Percentiles rank a stretch among this genome's conserved stretches.
Evolutionary conservation across 1,140 invertebrate species (phyloP).

Genomic region (Platyura marginata): DNA sequence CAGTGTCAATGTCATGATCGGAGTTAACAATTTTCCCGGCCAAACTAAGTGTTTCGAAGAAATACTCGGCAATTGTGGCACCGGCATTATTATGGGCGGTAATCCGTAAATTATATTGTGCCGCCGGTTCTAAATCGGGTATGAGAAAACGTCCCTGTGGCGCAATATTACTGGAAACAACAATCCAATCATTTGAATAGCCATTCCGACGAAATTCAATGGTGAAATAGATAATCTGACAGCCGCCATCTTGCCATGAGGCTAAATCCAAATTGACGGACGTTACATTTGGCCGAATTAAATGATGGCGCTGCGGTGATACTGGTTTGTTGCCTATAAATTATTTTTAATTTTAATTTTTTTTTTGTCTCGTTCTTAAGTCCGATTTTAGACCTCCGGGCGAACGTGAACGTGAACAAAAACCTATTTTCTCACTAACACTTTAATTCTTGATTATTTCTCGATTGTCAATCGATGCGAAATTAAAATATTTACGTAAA

Average conservation of each 20-base stretch:
- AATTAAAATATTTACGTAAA: too few relatives aligned
- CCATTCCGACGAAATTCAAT: conserved; percentile 35
- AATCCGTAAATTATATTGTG: conserved; percentile 43
- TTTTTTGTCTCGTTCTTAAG: too few relatives aligned
- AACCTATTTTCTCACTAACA: too few relatives aligned
- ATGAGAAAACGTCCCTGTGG: conserved; percentile 30
- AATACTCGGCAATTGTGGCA: conserved; percentile 40
- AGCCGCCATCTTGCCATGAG: conserved; percentile 44
- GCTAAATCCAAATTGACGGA: conserved; percentile 37
- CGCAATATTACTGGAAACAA: conserved; percentile 30
- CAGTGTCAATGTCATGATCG: conserved; percentile 18
- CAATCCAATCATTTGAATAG: conserved; percentile 30
- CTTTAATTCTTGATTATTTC: too few relatives aligned
- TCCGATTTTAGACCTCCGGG: too few relatives aligned
- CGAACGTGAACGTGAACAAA: too few relatives aligned
- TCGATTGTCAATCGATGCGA: too few relatives aligned
- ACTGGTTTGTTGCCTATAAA: conserved; percentile 37
- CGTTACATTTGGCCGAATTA: conserved; percentile 38
- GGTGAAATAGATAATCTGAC: conserved; percentile 40
- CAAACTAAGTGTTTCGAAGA: conserved; percentile 38
- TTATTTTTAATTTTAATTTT: too few relatives aligned
- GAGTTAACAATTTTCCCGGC: conserved; percentile 26
- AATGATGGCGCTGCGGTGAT: conserved; percentile 24
- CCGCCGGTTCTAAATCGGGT: conserved; percentile 42
- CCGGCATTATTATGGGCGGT: conserved; percentile 53